Evolutionary conservation across 2,888 invertebrate genomes (phyloP), one percentile per base, ranked within the genome.

Genomic region (Drosophila infuscata): DNA sequence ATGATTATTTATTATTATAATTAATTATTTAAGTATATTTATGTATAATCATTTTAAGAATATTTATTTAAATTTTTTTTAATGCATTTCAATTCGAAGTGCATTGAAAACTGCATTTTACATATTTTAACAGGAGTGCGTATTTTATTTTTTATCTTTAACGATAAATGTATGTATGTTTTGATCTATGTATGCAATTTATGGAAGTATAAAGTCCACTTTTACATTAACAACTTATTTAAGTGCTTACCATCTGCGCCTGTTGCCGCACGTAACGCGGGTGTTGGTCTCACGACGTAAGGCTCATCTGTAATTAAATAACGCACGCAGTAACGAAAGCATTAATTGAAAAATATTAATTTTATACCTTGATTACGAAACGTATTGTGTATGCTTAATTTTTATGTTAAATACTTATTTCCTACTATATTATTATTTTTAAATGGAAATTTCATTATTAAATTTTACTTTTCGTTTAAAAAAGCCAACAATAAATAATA

Each of bases 281-380:
- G 92, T n/a, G 92, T 92, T 15, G 93, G 91, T 63, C 82, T 86
- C 25, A 92, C 91, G 57, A 79, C 52, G 36, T 82, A 88, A 15
- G 79, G 76, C 52, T 90, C 91, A 75, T 88, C 92, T 92, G 79
- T 43, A 90, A 65, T 17, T 51, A 20, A 25, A 25, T 15, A 25
- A 20, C 7, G 20, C 7, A 25, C 7, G 17, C 38, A 8, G 17
- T 8, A 38, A 38, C 8, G 17, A 17, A 38, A 12, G 43, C 12
- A 20, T 7, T 15, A 41, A n/a, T 41, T n/a, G 5, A n/a, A 4
- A 12, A 12, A n/a, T 4, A 11, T n/a, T 43, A 5, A n/a, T n/a
- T n/a, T 11, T 43, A 43, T 11, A 11, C 6, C 25, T 25, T 3
- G 2, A 25, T 25, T 25, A 25, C 25, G 25, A 2, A 35, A 35